Conservation (phyloP, 2,888 invertebrate genomes). For the Polydrusus cervinus region DNA sequence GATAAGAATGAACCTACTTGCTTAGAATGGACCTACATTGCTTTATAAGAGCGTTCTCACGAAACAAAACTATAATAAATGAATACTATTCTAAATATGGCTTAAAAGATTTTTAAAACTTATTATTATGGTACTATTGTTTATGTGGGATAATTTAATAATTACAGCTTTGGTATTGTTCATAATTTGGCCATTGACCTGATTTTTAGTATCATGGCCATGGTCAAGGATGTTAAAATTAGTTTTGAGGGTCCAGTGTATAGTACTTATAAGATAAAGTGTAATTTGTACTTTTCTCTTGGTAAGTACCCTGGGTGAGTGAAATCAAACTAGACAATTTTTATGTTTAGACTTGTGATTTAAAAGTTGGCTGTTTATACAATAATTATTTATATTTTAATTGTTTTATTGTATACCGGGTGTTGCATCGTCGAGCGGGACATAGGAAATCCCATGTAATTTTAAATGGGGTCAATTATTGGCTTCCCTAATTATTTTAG, state of each 20-base stretch:
- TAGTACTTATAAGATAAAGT: too few species aligned
- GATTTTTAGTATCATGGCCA: slow-evolving; percentile 37
- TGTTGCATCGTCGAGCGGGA: too few species aligned
- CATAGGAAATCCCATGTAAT: too few species aligned
- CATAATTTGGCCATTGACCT: slow-evolving; percentile 22
- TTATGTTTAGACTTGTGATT: too few species aligned
- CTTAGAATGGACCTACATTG: slow-evolving; percentile 8
- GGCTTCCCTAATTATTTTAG: too few species aligned
- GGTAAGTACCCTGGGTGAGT: too few species aligned
- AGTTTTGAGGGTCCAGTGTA: neutral
- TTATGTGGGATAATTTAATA: slow-evolving; percentile 40
- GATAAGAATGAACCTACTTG: slow-evolving; percentile 16
- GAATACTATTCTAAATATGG: slow-evolving; percentile 36
- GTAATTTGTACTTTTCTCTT: too few species aligned
- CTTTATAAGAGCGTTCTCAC: slow-evolving; percentile 31
- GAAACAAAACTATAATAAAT: slow-evolving; percentile 21
- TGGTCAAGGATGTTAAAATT: slow-evolving; percentile 37
- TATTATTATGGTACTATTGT: slow-evolving; percentile 31
- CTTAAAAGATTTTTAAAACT: slow-evolving; percentile 16
- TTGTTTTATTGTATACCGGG: too few species aligned
- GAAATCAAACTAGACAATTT: too few species aligned
- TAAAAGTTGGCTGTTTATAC: too few species aligned
- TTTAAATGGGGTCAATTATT: too few species aligned
- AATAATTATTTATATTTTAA: too few species aligned
- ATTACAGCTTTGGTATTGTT: slow-evolving; percentile 28